Evolutionary conservation across 2,797 vertebrate species (phyloP), one percentile per base, ranked within the genome.

Genomic region (Uromys caudimaculatus): DNA sequence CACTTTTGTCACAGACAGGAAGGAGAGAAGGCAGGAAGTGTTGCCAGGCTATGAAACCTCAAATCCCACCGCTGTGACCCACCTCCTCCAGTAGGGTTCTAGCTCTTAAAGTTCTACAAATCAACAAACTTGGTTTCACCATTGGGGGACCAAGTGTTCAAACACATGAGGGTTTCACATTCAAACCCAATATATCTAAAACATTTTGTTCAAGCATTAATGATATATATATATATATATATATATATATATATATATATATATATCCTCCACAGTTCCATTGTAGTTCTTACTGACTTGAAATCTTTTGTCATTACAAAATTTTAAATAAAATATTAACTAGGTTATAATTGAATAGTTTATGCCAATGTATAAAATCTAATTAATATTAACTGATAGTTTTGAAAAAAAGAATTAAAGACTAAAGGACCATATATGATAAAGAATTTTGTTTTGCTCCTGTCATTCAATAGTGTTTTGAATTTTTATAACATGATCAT

Each of bases 401-500:
- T 76, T 94, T 90, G 3, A 89, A 44, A 32, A 93, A 90, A 35
- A 27, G 12, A 91, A 77, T 94, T 58, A 82, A 35, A 82, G 14
- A 81, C 6, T 60, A 79, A 47, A 88, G 52, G 8, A 64, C 0
- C 82, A 41, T 35, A 1, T 29, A 16, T 1, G 3, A 1, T 83
- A 73, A 90, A 89, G 50, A 93, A 83, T 62, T 56, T 11, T 41
- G 27, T 62, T 64, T 1, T 54, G 11, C 79, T 93, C 56, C 21
- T 54, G n/a, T 38, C 19, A 60, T 93, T 96, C 54, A 9, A 71
- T 64, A 58, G n/a, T 78, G 24, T 60, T 95, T 89, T 95, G 58
- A 91, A 90, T 94, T 96, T 96, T 95, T 84, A 90, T 90, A 81
- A 71, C 19, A 67, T 81, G 62, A 62, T 92, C 41, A 89, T 93